Evolutionary conservation across 1,140 invertebrate species (phyloP).

Genomic region (Micrasema minimum): DNA sequence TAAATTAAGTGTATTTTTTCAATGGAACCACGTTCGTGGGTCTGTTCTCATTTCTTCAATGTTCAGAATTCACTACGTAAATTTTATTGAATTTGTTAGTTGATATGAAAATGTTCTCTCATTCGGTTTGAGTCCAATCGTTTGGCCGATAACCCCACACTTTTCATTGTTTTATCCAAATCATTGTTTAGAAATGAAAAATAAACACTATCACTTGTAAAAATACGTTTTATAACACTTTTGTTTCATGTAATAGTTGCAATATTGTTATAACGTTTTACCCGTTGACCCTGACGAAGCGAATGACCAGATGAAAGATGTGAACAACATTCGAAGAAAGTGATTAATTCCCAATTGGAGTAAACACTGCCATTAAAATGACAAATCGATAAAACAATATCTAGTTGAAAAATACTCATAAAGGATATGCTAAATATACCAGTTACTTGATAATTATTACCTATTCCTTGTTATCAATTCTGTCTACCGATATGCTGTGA

Average conservation of each 20-base stretch:
- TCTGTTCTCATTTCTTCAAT: too few relatives aligned
- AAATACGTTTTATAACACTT: too few relatives aligned
- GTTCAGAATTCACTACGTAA: too few relatives aligned
- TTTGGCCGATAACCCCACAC: too few relatives aligned
- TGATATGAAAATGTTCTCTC: too few relatives aligned
- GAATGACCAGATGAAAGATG: neutral
- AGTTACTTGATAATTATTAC: constrained; percentile 2
- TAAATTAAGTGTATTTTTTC: too few relatives aligned
- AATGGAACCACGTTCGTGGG: too few relatives aligned
- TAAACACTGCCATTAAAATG: neutral
- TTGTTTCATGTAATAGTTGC: neutral
- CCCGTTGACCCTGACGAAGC: constrained; percentile 1
- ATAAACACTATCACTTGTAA: too few relatives aligned
- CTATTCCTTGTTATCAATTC: neutral
- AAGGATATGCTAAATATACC: constrained; percentile 2
- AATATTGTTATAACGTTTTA: neutral
- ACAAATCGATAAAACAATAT: neutral
- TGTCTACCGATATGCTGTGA: neutral
- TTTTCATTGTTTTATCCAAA: too few relatives aligned
- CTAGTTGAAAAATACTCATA: neutral
- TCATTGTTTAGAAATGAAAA: too few relatives aligned
- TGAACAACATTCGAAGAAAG: constrained; percentile 1
- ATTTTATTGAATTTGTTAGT: too few relatives aligned
- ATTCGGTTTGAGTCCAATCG: too few relatives aligned
- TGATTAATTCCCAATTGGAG: constrained; percentile 2